Percentiles rank a stretch among this genome's conserved stretches.
phyloP scores from a whole-genome alignment of 1,140 invertebrate species.

The Papilio dardanus region DNA sequence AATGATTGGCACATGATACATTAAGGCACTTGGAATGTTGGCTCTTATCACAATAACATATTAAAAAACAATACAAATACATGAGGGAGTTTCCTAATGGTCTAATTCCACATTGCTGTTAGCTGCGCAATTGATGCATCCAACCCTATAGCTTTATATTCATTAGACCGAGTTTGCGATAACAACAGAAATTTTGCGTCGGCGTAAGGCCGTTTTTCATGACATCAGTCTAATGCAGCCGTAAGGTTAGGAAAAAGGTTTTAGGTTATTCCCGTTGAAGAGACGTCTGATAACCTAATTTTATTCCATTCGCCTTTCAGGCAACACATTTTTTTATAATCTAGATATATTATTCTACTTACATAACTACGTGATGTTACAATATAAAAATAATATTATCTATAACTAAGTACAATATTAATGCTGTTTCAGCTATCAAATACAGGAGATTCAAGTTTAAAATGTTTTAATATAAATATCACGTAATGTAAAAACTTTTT shows the following conservation, averaged over 20 bases:
- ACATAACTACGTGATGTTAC: constrained; percentile 23
- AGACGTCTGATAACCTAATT: not conserved
- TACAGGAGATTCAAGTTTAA: constrained; percentile 26
- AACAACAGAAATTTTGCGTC: too few species aligned
- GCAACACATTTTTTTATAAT: not conserved
- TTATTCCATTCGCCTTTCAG: not conserved
- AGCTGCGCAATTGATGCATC: not conserved
- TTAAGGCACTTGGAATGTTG: constrained; percentile 45
- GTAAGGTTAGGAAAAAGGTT: not conserved
- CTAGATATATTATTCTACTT: constrained; percentile 10
- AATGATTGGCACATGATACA: constrained; percentile 40
- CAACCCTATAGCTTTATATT: too few species aligned
- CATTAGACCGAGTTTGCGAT: too few species aligned
- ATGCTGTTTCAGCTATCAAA: constrained; percentile 20
- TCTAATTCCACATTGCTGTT: not conserved
- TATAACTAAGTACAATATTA: constrained; percentile 21
- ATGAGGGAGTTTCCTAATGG: not conserved
- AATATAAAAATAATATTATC: constrained; percentile 22
- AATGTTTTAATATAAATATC: constrained; percentile 15
- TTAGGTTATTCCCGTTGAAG: not conserved
- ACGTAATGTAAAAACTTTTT: constrained; percentile 1
- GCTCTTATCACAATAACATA: constrained; percentile 39
- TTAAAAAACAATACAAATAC: constrained; percentile 19
- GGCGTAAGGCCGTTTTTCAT: too few species aligned
- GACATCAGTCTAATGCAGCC: too few species aligned